Base-by-base conservation (phyloP, 2,113 vertebrate species). In the Mastomys natalensis region DNA sequence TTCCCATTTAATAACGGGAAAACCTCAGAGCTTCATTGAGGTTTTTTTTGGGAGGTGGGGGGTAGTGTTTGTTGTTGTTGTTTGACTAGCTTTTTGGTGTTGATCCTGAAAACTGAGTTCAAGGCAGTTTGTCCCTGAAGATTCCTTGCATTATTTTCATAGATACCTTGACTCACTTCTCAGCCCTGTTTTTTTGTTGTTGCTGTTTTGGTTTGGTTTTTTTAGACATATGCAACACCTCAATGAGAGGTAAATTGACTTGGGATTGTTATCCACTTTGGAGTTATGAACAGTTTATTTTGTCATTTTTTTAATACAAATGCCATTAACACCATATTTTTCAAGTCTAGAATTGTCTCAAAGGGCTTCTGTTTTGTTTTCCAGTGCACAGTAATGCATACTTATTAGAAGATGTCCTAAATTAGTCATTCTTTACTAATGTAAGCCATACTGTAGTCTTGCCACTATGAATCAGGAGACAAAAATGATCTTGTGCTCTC, bases 301-400 rank as follows among this genome's bases (percentile, higher is more conserved):
- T 34, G 4, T 66, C 31, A 31, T 34, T 4, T 68, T 68, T 37
- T 68, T 37, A 37, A 72, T 22, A 16, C 66, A 40, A 78, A 9
- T 60, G 89, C 89, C 53, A 26, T 81, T 64, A 87, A 40, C 8
- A 78, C 37, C 21, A 45, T 40, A 22, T 90, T 93, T 37, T 92
- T 94, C 76, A 94, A 78, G 55, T 17, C 60, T 84, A 70, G 9
- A 37, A 53, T 16, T 95, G 68, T 94, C 87, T 92, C 31, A 62
- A n/a, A 88, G 40, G 51, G 40, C 29, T 51, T 78, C 12, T 72
- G 9, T 93, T 24, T 48, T 96, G 2, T 31, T 93, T 90, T 85
- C 80, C 78, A 76, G 4, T 87, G 45, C 78, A 43, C 10, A 73
- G 7, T 48, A 68, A 68, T 53, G 55, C 24, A 2, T 60, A 43